Conservation (phyloP, 2,113 vertebrate genomes). For the Cathartes aura region DNA sequence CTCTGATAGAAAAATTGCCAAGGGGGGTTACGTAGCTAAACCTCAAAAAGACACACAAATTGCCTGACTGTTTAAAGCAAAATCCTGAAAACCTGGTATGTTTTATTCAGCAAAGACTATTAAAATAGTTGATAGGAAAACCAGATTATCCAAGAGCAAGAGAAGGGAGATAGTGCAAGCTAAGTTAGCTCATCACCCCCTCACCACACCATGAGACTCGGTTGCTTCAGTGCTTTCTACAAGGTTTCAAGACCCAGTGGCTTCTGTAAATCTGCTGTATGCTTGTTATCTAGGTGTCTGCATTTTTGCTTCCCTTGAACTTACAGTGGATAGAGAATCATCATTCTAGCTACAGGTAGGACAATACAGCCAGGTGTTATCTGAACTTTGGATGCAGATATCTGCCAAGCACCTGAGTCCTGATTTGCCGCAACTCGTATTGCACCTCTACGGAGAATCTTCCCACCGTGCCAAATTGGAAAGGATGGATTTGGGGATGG, state of each 20-base stretch:
- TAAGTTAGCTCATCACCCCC: neutral
- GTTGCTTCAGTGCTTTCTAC: neutral
- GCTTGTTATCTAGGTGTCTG: neutral
- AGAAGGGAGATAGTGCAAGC: neutral
- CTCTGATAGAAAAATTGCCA: neutral
- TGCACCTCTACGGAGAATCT: neutral
- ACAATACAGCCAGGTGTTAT: neutral
- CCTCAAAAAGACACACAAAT: neutral
- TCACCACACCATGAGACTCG: neutral
- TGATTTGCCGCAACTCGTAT: conserved; percentile 24
- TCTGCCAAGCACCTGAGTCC: conserved; percentile 41
- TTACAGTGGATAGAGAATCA: neutral
- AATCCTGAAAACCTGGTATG: neutral
- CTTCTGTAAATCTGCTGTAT: neutral
- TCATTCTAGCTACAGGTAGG: neutral
- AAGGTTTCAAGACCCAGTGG: neutral
- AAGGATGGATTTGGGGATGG: neutral
- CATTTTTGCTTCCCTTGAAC: neutral
- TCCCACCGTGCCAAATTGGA: neutral
- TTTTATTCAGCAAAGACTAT: neutral
- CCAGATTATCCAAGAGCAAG: neutral
- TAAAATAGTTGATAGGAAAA: neutral
- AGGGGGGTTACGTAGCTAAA: neutral
- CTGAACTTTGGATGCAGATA: neutral
- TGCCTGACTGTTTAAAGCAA: neutral